phyloP scores from a whole-genome alignment of 2,888 invertebrate genomes.

The Sinhomidia bicolor region DNA sequence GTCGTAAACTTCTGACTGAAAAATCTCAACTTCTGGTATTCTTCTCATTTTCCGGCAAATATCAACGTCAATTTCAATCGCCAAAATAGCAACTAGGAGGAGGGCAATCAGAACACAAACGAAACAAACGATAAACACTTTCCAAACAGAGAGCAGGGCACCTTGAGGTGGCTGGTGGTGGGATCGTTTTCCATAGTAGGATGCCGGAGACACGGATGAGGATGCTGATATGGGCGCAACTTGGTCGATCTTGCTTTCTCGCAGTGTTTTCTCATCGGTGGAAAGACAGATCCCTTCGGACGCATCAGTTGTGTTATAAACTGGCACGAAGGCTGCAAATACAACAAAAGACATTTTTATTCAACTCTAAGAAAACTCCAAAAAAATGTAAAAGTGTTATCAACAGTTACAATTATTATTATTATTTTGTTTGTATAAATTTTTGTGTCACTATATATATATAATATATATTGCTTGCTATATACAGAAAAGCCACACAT shows the following conservation, averaged over 20 bases:
- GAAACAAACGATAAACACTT: constrained; percentile 79
- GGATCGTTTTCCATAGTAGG: constrained; percentile 56
- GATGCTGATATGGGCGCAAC: constrained; percentile 60
- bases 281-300: constrained; percentile 69
- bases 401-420: neutral
- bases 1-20: constrained; percentile 79
- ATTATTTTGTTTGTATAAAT: neutral
- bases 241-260: constrained; percentile 77
- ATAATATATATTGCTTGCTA: too few species aligned
- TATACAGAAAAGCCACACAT: constrained; percentile 10
- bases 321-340: constrained; percentile 77
- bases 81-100: constrained; percentile 78
- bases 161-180: constrained; percentile 63
- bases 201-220: constrained; percentile 7
- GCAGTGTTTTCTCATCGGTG: constrained; percentile 73
- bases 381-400: neutral
- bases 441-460: too few species aligned
- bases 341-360: neutral
- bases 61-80: constrained; percentile 79
- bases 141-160: constrained; percentile 77
- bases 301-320: constrained; percentile 75
- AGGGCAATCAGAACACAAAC: constrained; percentile 79
- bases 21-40: constrained; percentile 80
- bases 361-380: neutral
- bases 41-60: constrained; percentile 79